phyloP scores from a whole-genome alignment of 2,888 invertebrate species.

The Blastobasis adustella region DNA sequence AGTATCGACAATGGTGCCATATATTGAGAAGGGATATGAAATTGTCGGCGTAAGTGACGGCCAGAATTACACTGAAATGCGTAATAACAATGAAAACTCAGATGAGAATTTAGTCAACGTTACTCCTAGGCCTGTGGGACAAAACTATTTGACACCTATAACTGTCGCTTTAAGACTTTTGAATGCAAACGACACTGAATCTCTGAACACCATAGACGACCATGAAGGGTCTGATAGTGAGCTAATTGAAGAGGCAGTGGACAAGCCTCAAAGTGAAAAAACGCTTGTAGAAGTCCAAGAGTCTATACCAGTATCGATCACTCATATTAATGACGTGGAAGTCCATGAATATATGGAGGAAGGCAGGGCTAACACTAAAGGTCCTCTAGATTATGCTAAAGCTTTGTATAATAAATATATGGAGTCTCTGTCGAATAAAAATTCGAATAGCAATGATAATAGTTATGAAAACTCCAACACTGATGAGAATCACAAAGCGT shows the following conservation, averaged over 20 bases:
- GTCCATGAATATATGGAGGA: conserved; percentile 60
- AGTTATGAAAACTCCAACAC: conserved; percentile 33
- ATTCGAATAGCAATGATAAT: conserved; percentile 26
- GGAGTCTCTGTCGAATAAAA: conserved; percentile 50
- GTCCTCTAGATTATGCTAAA: conserved; percentile 36
- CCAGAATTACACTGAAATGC: conserved; percentile 29
- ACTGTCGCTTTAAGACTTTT: conserved; percentile 74
- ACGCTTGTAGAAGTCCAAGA: conserved; percentile 79
- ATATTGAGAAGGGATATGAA: conserved; percentile 58
- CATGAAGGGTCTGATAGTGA: conserved; percentile 58
- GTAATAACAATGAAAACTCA: conserved; percentile 18
- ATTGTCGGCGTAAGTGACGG: conserved; percentile 51
- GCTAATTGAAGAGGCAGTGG: conserved; percentile 45
- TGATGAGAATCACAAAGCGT: conserved; percentile 21
- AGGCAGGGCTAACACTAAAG: conserved; percentile 47
- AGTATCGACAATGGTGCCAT: conserved; percentile 63
- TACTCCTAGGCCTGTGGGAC: conserved; percentile 71
- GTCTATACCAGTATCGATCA: conserved; percentile 74
- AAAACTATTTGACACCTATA: conserved; percentile 75
- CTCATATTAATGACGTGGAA: conserved; percentile 64
- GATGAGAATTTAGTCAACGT: conserved; percentile 50
- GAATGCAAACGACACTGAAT: conserved; percentile 54
- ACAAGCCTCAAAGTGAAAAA: conserved; percentile 53
- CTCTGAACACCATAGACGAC: conserved; percentile 52
- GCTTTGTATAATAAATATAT: conserved; percentile 49